Evolutionary conservation across 2,888 invertebrate species (phyloP), one percentile per base, ranked within the genome.

Genomic region (Pediacus dermestoides): DNA sequence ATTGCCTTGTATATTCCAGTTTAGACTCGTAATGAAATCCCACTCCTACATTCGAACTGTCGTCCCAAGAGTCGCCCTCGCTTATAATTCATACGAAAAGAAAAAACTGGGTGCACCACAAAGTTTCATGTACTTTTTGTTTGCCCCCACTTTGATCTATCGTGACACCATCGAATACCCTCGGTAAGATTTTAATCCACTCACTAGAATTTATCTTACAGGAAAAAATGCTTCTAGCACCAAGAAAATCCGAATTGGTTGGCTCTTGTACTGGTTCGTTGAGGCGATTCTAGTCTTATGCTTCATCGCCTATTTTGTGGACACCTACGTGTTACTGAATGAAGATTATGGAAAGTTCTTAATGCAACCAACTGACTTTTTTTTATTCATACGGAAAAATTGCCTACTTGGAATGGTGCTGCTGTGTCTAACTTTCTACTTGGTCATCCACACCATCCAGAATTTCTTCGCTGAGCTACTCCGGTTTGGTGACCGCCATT

Each of bases 391-490:
- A 50, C 85, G 89, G 57, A 80, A 80, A 16, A 81, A 84, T 62
- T 78, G 85, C 58, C 69, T 90, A 39, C 88, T 89, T 0, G 85
- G 83, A 1, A 75, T 85, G 1, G 70, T 88, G 30, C 73, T 82
- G 1, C 37, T 55, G 10, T 34, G 64, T 1, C 27, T 50, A 0
- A 44, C 39, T 2, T 94, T 94, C 70, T 96, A 91, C 70, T 79
- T 87, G 45, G 71, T 96, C 2, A 72, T 96, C 2, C 95, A 97
- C 60, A 81, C 87, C 1, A 93, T 93, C 90, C 75, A 88, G 58
- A 97, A 96, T 68, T 86, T 87, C 11, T 89, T 85, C 59, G 88
- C 92, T 0, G 96, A 97, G 67, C 75, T 94, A 69, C 67, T 94
- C 42, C 78, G 77, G 42, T 97, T 96, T 66, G 87, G 81, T 3